phyloP scores from a whole-genome alignment of 2,888 invertebrate species.

The Acrocyrtus sp. region DNA sequence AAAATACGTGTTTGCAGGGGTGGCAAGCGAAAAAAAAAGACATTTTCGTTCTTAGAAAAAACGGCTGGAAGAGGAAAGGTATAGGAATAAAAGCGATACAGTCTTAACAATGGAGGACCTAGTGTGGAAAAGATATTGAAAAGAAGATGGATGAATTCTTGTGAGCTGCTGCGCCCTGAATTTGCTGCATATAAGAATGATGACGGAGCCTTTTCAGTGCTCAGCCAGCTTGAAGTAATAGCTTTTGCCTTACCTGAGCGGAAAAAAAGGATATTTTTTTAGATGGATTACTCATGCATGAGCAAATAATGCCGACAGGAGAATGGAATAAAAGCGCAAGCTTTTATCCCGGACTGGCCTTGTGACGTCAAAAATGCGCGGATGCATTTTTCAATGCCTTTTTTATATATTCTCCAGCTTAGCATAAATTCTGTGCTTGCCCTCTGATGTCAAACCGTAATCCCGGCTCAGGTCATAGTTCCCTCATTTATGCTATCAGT shows the following conservation, averaged over 20 bases:
- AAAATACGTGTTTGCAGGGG: not conserved
- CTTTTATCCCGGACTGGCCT: no score
- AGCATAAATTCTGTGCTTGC: no score
- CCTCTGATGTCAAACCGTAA: no score
- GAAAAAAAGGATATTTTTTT: conserved; percentile 9
- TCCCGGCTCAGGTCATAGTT: no score
- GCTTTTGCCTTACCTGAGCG: not conserved
- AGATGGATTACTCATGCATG: conserved; percentile 27
- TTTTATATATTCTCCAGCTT: no score
- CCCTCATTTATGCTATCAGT: no score
- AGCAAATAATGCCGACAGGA: conserved; percentile 14
- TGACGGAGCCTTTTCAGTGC: conserved; percentile 16
- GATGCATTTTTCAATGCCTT: no score
- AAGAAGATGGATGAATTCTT: conserved; percentile 33
- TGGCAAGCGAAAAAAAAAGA: not conserved
- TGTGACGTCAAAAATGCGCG: no score
- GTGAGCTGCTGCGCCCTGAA: not conserved
- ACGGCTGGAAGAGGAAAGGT: not conserved
- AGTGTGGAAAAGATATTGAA: conserved; percentile 4
- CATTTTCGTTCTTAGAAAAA: conserved; percentile 16
- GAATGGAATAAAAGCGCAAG: not conserved
- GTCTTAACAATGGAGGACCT: no score
- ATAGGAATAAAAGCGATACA: not conserved
- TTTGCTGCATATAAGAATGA: not conserved
- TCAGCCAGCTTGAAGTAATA: no score